Evolutionary conservation across 2,888 invertebrate species (phyloP).

Genomic region (Idaea biselata): DNA sequence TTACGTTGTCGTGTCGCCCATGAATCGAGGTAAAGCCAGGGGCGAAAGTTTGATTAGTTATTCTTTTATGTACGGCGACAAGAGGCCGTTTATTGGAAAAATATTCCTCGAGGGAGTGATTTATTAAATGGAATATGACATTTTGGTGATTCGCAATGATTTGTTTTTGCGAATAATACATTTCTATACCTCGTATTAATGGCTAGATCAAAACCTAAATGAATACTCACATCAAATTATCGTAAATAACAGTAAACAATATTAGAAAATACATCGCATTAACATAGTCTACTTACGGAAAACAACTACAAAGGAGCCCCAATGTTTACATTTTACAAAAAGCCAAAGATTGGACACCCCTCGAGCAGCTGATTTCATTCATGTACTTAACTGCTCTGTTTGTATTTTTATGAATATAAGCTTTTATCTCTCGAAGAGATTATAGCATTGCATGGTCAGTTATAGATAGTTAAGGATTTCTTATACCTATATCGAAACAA

Average conservation of each 20-base stretch:
- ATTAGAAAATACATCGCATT: too few species aligned
- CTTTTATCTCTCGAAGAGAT: background rate
- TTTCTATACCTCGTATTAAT: conserved; percentile 5
- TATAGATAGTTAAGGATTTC: too few species aligned
- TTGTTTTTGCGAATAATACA: background rate
- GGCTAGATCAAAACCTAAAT: conserved; percentile 12
- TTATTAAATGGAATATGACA: background rate
- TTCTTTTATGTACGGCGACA: conserved; percentile 57
- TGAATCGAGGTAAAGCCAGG: conserved; percentile 55
- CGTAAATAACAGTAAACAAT: too few species aligned
- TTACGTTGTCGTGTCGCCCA: conserved; percentile 60
- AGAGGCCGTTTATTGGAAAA: conserved; percentile 40
- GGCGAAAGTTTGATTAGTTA: conserved; percentile 65
- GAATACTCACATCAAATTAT: too few species aligned
- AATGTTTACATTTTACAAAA: conserved; percentile 43
- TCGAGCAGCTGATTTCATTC: conserved; percentile 67
- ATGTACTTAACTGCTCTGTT: conserved; percentile 26
- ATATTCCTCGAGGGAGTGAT: conserved; percentile 4
- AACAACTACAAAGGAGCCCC: conserved; percentile 45
- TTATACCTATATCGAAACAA: too few species aligned
- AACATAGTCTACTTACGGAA: conserved; percentile 8
- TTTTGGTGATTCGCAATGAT: background rate
- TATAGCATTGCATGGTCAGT: background rate
- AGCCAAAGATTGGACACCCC: conserved; percentile 43
- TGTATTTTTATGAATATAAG: background rate